phyloP scores from a whole-genome alignment of 92 coral and sea anemone genomes.

The Epizoanthus scotinus region DNA sequence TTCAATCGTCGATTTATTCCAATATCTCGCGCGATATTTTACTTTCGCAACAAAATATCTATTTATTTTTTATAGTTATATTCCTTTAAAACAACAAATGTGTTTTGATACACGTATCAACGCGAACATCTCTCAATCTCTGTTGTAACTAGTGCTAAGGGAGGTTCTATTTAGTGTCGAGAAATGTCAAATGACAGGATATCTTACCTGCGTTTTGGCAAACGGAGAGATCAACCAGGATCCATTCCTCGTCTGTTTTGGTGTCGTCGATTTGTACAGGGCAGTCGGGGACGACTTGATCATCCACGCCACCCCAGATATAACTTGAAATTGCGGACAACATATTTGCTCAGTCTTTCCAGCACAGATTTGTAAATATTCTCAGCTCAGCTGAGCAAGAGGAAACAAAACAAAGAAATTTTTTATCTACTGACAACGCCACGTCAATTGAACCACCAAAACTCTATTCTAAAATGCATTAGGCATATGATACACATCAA shows the following conservation, averaged over 20 bases:
- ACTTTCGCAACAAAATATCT: not conserved
- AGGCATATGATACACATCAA: not conserved
- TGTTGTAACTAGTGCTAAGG: not conserved
- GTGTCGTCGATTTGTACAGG: conserved; percentile 69
- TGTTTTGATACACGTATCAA: not conserved
- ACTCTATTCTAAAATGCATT: not conserved
- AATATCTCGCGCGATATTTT: not conserved
- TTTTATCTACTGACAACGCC: conserved; percentile 22
- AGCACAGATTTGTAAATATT: conserved; percentile 39
- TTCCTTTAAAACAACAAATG: conserved; percentile 12
- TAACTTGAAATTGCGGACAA: conserved; percentile 93
- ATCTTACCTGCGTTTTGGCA: conserved; percentile 45
- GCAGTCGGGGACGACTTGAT: conserved; percentile 93
- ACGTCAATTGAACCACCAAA: not conserved
- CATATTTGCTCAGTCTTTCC: conserved; percentile 59
- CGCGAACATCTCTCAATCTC: not conserved
- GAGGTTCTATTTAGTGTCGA: not conserved
- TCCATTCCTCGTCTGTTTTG: conserved; percentile 92
- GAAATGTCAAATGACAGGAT: not conserved
- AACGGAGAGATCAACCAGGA: conserved; percentile 83
- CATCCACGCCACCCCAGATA: conserved; percentile 95
- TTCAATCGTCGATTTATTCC: not conserved
- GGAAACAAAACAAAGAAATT: conserved; percentile 26
- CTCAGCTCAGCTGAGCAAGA: conserved; percentile 17
- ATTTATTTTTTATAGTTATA: not conserved